Percentiles rank a stretch among this genome's conserved stretches.
These are phyloP conservation scores for Sula dactylatra DNA, from an alignment of 2,113 vertebrate species.

Conservation along the genomic window DNA sequence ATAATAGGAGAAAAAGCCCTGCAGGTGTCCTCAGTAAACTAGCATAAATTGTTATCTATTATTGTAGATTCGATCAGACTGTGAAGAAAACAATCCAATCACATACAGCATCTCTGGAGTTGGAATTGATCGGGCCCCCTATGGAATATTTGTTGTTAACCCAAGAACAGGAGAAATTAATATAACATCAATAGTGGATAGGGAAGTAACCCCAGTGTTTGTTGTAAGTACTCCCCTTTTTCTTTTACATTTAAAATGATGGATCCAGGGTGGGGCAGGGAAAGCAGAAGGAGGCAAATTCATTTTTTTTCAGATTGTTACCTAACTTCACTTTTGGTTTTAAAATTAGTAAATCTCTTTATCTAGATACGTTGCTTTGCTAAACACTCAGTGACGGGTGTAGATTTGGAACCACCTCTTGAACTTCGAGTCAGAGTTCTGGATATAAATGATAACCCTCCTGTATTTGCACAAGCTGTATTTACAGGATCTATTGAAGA, in stretches of 20 bases:
- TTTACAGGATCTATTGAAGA: conserved; percentile 75
- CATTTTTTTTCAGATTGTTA: neutral
- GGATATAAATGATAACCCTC: conserved; percentile 82
- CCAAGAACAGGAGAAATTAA: conserved; percentile 77
- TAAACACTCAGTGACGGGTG: conserved; percentile 60
- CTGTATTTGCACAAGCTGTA: conserved; percentile 72
- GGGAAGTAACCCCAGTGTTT: conserved; percentile 81
- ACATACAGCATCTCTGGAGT: conserved; percentile 80
- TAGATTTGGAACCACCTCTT: conserved; percentile 75
- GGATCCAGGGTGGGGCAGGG: neutral
- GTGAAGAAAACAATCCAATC: conserved; percentile 70
- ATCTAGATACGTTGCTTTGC: conserved; percentile 75
- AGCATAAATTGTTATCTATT: neutral
- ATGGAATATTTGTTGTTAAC: conserved; percentile 75
- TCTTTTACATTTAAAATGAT: neutral
- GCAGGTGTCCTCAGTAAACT: neutral
- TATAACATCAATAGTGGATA: conserved; percentile 82
- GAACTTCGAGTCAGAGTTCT: conserved; percentile 78
- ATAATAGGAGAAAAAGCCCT: neutral
- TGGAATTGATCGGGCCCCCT: conserved; percentile 78
- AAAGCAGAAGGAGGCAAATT: neutral
- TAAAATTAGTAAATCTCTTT: neutral
- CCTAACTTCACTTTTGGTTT: neutral
- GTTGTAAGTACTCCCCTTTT: conserved; percentile 61
- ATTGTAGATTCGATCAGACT: conserved; percentile 88